A percentile compares a stretch with the other conserved stretches of the same genome.
Conservation (phyloP, 2,797 vertebrate species). For the Salmo trutta region DNA sequence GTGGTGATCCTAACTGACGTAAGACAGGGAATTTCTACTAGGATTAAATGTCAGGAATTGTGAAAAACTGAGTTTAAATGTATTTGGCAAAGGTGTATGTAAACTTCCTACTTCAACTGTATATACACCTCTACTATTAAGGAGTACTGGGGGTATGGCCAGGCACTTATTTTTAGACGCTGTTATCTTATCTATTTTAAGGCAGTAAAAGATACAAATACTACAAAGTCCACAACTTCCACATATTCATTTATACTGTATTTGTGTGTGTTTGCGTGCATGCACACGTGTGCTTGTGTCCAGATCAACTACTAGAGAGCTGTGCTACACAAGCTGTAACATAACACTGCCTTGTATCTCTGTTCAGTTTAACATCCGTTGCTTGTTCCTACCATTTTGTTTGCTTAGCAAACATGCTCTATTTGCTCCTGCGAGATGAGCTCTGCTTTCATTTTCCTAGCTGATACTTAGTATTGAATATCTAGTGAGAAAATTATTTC, state of each 20-base stretch:
- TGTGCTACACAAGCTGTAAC: conserved; percentile 6
- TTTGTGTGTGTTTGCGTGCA: not conserved
- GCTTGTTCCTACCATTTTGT: not conserved
- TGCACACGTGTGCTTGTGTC: not conserved
- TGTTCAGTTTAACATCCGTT: conserved; percentile 11
- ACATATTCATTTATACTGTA: not conserved
- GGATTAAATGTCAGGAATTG: too few relatives aligned
- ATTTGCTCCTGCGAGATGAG: not conserved
- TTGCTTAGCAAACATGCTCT: not conserved
- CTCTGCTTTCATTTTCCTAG: not conserved
- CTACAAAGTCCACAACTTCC: not conserved
- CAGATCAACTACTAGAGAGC: not conserved
- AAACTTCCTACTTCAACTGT: too few relatives aligned
- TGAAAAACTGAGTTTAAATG: too few relatives aligned
- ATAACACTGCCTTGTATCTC: conserved; percentile 28
- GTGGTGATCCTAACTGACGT: too few relatives aligned
- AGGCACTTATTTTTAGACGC: not conserved
- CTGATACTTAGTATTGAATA: not conserved
- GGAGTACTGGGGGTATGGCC: not conserved
- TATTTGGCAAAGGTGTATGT: too few relatives aligned
- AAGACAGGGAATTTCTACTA: too few relatives aligned
- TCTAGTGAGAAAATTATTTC: not conserved
- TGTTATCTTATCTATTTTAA: not conserved
- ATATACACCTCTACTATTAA: not conserved
- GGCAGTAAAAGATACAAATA: not conserved